Conservation (phyloP, 1,140 invertebrate genomes). For the Lycorma delicatula region DNA sequence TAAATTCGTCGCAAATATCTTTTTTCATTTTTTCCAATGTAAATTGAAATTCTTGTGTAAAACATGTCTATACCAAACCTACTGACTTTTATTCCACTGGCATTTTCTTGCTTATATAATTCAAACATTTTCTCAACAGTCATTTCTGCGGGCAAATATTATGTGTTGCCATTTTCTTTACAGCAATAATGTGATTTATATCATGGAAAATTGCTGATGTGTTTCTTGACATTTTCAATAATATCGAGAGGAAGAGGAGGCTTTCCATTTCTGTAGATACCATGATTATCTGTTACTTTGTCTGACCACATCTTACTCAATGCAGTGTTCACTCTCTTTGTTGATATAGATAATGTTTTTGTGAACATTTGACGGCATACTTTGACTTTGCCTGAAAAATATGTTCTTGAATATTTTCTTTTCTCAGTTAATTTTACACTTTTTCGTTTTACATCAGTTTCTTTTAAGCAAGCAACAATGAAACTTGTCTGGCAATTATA, state of each 20-base stretch:
- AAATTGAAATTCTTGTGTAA: neutral
- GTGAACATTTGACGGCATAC: neutral
- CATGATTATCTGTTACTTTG: neutral
- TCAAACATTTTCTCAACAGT: neutral
- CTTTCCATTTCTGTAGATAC: neutral
- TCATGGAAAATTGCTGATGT: neutral
- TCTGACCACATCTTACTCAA: neutral
- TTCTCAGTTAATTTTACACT: neutral
- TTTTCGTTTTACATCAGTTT: neutral
- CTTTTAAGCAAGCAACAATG: neutral
- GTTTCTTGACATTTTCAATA: neutral
- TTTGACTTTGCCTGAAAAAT: neutral
- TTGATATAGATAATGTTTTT: neutral
- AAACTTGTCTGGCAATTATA: neutral
- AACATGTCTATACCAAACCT: neutral
- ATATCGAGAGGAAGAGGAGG: neutral
- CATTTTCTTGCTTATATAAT: neutral
- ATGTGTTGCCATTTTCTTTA: neutral
- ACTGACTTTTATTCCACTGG: neutral
- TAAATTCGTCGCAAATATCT: too few species aligned
- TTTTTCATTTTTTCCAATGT: neutral
- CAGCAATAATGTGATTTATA: neutral
- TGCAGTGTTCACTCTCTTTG: neutral
- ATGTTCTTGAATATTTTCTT: neutral
- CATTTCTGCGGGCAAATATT: neutral